A percentile compares a stretch with the other conserved stretches of the same genome.
Conservation (phyloP, 1,140 invertebrate species). For the Mylabris phalerata region DNA sequence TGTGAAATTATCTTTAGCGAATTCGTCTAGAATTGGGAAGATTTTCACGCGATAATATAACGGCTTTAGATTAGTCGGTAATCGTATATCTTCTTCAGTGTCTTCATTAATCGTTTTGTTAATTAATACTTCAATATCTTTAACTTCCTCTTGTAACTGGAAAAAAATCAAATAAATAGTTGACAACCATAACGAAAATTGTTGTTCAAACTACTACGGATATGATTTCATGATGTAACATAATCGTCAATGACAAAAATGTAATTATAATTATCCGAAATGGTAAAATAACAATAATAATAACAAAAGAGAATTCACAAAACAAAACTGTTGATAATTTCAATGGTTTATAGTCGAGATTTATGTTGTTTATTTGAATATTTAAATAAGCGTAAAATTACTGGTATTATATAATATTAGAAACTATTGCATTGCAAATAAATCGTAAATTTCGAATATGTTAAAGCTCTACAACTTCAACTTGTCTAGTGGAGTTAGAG, state of each 20-base stretch:
- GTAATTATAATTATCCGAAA: too few species aligned
- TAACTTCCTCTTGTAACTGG: conserved; percentile 24
- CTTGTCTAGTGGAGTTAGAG: too few species aligned
- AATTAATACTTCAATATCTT: conserved; percentile 33
- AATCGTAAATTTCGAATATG: too few species aligned
- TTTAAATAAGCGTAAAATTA: background rate
- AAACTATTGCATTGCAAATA: background rate
- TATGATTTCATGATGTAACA: too few species aligned
- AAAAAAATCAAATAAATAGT: conserved; percentile 6
- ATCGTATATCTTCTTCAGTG: conserved; percentile 25
- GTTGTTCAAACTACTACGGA: background rate
- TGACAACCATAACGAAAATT: background rate
- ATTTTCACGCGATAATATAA: conserved; percentile 28
- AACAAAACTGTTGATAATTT: too few species aligned
- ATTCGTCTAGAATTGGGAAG: conserved; percentile 32
- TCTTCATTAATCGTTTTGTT: conserved; percentile 34
- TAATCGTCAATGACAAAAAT: too few species aligned
- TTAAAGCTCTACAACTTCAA: too few species aligned
- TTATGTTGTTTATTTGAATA: too few species aligned
- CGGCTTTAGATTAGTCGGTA: conserved; percentile 28
- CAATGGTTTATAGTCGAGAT: too few species aligned
- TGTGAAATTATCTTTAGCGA: conserved; percentile 29
- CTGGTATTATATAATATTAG: background rate
- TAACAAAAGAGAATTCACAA: too few species aligned
- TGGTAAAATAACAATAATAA: too few species aligned